Base-by-base conservation (phyloP, 2,888 invertebrate species). In the Scaptomyza parva region DNA sequence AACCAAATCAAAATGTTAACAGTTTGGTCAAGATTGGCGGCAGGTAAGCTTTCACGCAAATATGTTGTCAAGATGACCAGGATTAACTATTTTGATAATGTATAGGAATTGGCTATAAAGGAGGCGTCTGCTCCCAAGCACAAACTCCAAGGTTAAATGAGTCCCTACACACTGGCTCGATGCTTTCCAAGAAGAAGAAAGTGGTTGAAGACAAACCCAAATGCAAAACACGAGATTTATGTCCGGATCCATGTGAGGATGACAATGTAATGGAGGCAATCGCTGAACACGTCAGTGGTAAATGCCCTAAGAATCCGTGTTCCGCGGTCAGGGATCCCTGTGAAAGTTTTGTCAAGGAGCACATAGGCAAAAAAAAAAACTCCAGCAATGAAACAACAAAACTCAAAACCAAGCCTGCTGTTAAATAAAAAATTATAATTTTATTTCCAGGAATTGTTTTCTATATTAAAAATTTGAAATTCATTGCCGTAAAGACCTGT, bases 381-480 rank as follows among this genome's bases (percentile, higher is more conserved):
- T 6, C 4, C 45, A n/a, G n/a, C 8, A 30, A 61, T 18, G 37
- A 40, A 17, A 30, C 28, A 18, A 17, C 45, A 28, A 24, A 4
- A 37, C 1, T 11, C 9, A n/a, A n/a, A 20, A 30, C 20, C 9
- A 28, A 26, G 12, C 40, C 51, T 1, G n/a, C 1, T 11, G 40
- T n/a, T 18, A 11, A 39, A 20, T 18, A 40, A 5, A 45, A 48
- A 22, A 47, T 8, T 9, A 52, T 14, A 41, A n/a, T 8, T 26
- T 61, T 48, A 63, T 9, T 47, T 28, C 2, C 17, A 47, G 5
- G 24, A 50, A 37, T 30, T 58, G 22, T 62, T 50, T 47, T 74
- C 74, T 4, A 74, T 63, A 20, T 80, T 86, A 54, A 90, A 92
- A 64, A 92, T 83, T 82, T 92, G 91, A 63, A 90, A 91, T 47